phyloP scores from a whole-genome alignment of 2,797 vertebrate species.

The Hirundo rustica region DNA sequence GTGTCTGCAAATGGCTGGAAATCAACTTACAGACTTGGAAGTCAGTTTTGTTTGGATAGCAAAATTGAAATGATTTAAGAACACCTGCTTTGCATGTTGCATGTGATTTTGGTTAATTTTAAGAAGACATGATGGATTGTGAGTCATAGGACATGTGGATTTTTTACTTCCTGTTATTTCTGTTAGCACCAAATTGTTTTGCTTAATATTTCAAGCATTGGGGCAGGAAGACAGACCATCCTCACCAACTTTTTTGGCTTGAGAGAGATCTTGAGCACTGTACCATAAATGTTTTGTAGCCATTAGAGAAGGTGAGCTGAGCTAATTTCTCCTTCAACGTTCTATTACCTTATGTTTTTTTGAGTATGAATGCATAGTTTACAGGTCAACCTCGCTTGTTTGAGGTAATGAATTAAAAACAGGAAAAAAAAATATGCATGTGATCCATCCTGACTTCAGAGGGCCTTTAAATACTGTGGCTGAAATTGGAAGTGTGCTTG shows the following conservation, averaged over 20 bases:
- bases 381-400: background rate
- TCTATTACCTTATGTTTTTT: background rate
- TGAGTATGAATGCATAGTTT: background rate
- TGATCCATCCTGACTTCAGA: background rate
- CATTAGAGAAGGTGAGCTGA: background rate
- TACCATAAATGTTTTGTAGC: background rate
- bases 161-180: background rate
- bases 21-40: background rate
- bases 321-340: background rate
- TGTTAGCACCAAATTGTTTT: background rate
- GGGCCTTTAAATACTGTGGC: constrained; percentile 12
- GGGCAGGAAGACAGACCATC: background rate
- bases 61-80: background rate
- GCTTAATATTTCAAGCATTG: background rate
- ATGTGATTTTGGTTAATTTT: background rate
- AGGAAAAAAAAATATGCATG: background rate
- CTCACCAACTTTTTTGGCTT: background rate
- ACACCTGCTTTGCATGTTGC: background rate
- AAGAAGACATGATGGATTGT: background rate
- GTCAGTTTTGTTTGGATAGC: background rate
- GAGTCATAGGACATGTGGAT: background rate
- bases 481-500: background rate
- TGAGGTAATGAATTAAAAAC: background rate
- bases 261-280: background rate
- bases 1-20: background rate